Base-by-base conservation (phyloP, 2,888 invertebrate species). In the Scaptomyza cyrtandrae region DNA sequence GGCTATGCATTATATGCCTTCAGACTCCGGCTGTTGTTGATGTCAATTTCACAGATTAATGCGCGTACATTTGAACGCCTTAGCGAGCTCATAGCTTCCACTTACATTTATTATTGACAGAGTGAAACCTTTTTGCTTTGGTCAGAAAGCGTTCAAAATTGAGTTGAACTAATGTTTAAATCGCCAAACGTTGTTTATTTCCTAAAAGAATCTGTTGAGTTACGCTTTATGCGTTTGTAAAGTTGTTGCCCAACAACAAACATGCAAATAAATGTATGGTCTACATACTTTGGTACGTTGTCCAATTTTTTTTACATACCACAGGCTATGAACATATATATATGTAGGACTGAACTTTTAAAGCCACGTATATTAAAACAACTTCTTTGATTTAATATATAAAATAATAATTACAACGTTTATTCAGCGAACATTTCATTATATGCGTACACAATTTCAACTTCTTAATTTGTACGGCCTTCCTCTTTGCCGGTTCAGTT, bases 1-100 rank as follows among this genome's bases (percentile, higher is more conserved):
- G 29, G 29, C 29, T 29, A 2, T 29, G 6, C 29, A 29, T 29
- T 29, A 5, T 29, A 1, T 29, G 29, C 29, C 7, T 7, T 1
- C 7, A 29, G 37, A 29, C 16, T 27, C 11, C 24, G 46, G 54
- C 35, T 68, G 57, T 41, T 67, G 58, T 37, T 64, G 81, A 88
- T 80, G 81, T 83, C 82, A 88, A 88, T 83, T 83, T 83, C 81
- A 88, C 82, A 83, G 88, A 88, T 83, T 83, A 88, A 88, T 83
- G 82, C 88, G 65, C 78, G 57, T 59, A 65, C 79, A 86, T 80
- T 86, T 83, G 56, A 66, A 71, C 67, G 75, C 77, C 80, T 63
- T 61, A 68, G 64, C 55, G 63, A 69, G 52, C 50, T 60, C 41
- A 64, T 59, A 61, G 33, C 65, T 66, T 45, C 43, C 68, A 75